These are phyloP conservation scores for Dasysyrphus tricinctus DNA, from an alignment of 2,888 invertebrate genomes.

Conservation along the genomic window DNA sequence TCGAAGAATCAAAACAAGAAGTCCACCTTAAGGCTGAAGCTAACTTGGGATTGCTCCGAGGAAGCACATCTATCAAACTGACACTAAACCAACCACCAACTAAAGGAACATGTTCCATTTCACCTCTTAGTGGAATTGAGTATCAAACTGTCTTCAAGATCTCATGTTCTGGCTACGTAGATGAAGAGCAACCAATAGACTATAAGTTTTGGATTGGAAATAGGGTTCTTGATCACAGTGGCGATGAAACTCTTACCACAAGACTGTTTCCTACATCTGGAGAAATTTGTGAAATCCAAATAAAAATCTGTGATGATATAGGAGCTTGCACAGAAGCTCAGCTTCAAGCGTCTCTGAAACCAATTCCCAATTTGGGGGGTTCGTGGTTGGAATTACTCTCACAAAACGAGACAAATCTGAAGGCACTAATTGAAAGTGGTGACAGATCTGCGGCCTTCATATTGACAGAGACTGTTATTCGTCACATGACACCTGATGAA, in stretches of 20 bases:
- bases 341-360: slow-evolving; percentile 57
- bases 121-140: slow-evolving; percentile 72
- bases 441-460: slow-evolving; percentile 62
- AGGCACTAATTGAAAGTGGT: slow-evolving; percentile 54
- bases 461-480: slow-evolving; percentile 45
- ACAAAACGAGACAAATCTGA: slow-evolving; percentile 48
- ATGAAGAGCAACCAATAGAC: slow-evolving; percentile 69
- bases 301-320: slow-evolving; percentile 76
- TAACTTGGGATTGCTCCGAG: not conserved
- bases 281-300: slow-evolving; percentile 40
- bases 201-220: slow-evolving; percentile 70
- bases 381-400: slow-evolving; percentile 47
- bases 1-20: slow-evolving; percentile 4
- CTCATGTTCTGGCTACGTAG: slow-evolving; percentile 71
- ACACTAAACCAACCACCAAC: slow-evolving; percentile 72
- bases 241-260: slow-evolving; percentile 37
- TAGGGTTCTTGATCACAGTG: slow-evolving; percentile 73
- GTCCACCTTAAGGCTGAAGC: slow-evolving; percentile 40
- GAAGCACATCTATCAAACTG: slow-evolving; percentile 46
- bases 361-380: slow-evolving; percentile 24
- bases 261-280: slow-evolving; percentile 43
- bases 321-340: slow-evolving; percentile 67
- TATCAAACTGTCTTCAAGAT: slow-evolving; percentile 76
- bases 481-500: slow-evolving; percentile 37
- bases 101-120: slow-evolving; percentile 69